Percentiles rank a stretch among this genome's conserved stretches.
Evolutionary conservation across 1,140 invertebrate species (phyloP).

Genomic region (Ceratitis capitata): DNA sequence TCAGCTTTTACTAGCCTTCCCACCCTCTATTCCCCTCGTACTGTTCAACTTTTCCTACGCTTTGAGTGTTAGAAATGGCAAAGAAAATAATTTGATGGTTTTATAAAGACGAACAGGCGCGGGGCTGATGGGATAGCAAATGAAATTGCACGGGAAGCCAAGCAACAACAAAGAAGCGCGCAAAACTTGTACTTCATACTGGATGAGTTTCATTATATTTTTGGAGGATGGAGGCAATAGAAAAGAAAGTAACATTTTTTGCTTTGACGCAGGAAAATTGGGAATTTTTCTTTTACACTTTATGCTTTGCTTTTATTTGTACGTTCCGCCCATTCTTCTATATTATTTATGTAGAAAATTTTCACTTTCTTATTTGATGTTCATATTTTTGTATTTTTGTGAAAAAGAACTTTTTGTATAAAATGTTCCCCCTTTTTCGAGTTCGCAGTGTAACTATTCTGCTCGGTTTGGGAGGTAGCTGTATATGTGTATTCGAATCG

Average conservation of each 20-base stretch:
- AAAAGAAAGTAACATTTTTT: constrained; percentile 15
- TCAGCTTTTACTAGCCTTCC: background rate
- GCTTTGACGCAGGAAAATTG: constrained; percentile 35
- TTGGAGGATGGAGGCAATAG: constrained; percentile 11
- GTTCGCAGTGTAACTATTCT: constrained; percentile 42
- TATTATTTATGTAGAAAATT: constrained; percentile 46
- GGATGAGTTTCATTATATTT: too few relatives aligned
- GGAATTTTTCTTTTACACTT: constrained; percentile 24
- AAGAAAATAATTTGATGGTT: constrained; percentile 65
- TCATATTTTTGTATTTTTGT: constrained; percentile 49
- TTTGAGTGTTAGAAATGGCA: constrained; percentile 65
- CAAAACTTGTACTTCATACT: constrained; percentile 49
- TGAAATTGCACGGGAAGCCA: constrained; percentile 39
- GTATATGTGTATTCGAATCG: too few relatives aligned
- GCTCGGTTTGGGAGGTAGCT: background rate
- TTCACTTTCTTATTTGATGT: constrained; percentile 46
- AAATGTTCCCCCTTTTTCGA: constrained; percentile 47
- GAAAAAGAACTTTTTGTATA: constrained; percentile 54
- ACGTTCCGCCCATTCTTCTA: background rate
- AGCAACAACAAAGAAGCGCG: background rate
- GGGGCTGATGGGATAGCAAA: constrained; percentile 14
- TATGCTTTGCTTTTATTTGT: background rate
- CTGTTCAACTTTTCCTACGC: background rate
- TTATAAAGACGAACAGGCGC: constrained; percentile 53
- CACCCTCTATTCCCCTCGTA: too few relatives aligned